Evolutionary conservation across 2,113 vertebrate genomes (phyloP).

Genomic region (Proteles cristata): DNA sequence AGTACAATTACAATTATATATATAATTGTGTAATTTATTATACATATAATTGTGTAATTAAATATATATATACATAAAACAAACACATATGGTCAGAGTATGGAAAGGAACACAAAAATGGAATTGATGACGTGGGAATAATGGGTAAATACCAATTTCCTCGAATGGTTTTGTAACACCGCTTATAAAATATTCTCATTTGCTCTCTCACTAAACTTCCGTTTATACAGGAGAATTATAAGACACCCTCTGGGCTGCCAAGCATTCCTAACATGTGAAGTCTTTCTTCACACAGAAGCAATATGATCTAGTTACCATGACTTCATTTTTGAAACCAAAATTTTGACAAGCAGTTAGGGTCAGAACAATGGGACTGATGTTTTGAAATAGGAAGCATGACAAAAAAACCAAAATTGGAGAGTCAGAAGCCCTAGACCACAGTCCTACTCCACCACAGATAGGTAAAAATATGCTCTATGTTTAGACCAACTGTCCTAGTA

Average conservation of each 20-base stretch:
- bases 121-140: background rate
- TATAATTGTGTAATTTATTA: too few species aligned
- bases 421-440: background rate
- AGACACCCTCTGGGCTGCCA: constrained; percentile 4
- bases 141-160: constrained; percentile 29
- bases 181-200: constrained; percentile 50
- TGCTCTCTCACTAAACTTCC: constrained; percentile 44
- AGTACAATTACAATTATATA: background rate
- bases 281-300: constrained; percentile 36
- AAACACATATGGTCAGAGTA: constrained; percentile 6
- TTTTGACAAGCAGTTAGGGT: background rate
- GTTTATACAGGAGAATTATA: constrained; percentile 26
- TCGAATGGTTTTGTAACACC: background rate
- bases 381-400: background rate
- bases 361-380: background rate
- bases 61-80: background rate
- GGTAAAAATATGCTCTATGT: background rate
- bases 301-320: constrained; percentile 55
- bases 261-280: constrained; percentile 53
- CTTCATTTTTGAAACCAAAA: constrained; percentile 48
- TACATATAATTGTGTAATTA: too few species aligned
- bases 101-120: constrained; percentile 44
- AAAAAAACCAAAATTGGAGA: constrained; percentile 8
- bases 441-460: background rate
- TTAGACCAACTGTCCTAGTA: background rate